Evolutionary conservation across 1,140 invertebrate genomes (phyloP).

Genomic region (Panagrolaimus sp.): DNA sequence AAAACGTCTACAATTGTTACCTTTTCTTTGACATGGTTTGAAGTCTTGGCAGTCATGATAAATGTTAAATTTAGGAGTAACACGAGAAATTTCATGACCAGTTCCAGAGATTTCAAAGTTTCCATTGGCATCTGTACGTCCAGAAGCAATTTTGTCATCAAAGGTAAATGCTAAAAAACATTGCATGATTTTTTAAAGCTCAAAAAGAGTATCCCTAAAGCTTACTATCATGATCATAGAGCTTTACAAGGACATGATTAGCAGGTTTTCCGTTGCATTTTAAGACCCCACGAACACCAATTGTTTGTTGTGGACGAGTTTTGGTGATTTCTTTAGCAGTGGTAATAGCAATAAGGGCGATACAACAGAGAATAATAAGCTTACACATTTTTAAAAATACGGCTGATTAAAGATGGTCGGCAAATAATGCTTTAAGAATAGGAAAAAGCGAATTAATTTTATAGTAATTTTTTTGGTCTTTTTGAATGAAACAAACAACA

Average conservation of each 20-base stretch:
- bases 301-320: neutral
- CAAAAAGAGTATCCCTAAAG: neutral
- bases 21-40: constrained; percentile 43
- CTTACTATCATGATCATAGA: constrained; percentile 36
- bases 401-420: too few relatives aligned
- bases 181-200: too few relatives aligned
- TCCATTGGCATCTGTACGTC: constrained; percentile 29
- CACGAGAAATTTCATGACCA: constrained; percentile 42
- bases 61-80: constrained; percentile 33
- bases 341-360: neutral
- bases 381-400: too few relatives aligned
- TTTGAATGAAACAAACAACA: too few relatives aligned
- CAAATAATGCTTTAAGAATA: too few relatives aligned
- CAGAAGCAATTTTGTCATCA: constrained; percentile 36
- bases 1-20: too few relatives aligned
- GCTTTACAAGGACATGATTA: constrained; percentile 28
- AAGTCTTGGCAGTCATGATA: constrained; percentile 34
- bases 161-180: constrained; percentile 26
- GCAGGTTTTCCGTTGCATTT: constrained; percentile 34
- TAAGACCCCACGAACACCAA: constrained; percentile 16
- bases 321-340: neutral
- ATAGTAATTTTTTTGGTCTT: too few relatives aligned
- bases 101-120: constrained; percentile 34
- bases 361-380: neutral
- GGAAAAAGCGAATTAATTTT: too few relatives aligned